Base-by-base conservation (phyloP, 2,797 vertebrate genomes). In the Anabas testudineus region DNA sequence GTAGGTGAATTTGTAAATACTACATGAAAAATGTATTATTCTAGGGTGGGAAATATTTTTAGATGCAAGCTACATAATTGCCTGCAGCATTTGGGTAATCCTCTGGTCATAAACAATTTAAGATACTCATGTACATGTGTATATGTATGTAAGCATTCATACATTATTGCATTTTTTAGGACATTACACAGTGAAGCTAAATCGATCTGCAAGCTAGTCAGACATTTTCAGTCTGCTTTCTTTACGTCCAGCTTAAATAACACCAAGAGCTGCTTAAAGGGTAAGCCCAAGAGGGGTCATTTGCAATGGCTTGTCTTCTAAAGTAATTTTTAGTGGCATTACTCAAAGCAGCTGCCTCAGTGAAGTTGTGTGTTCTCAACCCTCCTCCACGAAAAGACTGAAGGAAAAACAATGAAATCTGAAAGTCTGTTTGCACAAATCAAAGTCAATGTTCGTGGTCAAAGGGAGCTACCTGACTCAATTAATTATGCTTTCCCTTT, bases 381-480 rank as follows among this genome's bases (percentile, higher is more conserved):
- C 74, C 76, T 76, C 80, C 82, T 84, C 88, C 87, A 89, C 73
- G 59, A 80, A 86, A 80, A 75, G 81, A 88, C 42, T 88, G 82
- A 90, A 77, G 78, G 81, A 78, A 67, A 26, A 60, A 83, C 71
- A 71, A 81, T 87, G 71, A 83, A 89, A 83, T 60, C 26, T 69
- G 60, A 84, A 80, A 80, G 71, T 47, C 47, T 56, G 22, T 34
- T 71, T 65, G 55, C 61, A 79, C 66, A 52, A 63, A 75, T 56
- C 18, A 48, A 46, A 74, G 58, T 65, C n/a, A 51, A 41, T 16
- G 12, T 37, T 67, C 52, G 47, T 36, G 45, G 54, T 82, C 54
- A 75, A 69, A 76, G 66, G 14, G 9, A 61, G 41, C 30, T 30
- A 10, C 12, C 64, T 57, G 67, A 37, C 59, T 67, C 16, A 5